A percentile compares a stretch with the other conserved stretches of the same genome.
Conservation (phyloP, 1,140 invertebrate species). For the Diorhabda carinulata region DNA sequence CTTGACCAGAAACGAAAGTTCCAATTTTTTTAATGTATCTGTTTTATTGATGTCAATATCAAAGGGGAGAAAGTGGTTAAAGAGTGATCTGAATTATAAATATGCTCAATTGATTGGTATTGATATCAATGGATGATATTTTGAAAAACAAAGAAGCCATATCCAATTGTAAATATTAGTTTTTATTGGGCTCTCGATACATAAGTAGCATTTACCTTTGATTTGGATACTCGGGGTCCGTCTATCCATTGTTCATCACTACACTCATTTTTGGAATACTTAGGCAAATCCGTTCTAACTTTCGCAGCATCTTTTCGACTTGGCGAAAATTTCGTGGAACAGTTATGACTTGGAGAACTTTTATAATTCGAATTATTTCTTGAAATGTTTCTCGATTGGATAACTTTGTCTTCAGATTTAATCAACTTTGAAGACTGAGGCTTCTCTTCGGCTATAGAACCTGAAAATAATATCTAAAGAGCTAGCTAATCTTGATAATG, state of each 20-base stretch:
- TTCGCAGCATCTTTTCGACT: conserved; percentile 50
- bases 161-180: too few relatives aligned
- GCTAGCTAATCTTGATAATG: background rate
- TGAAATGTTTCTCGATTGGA: conserved; percentile 37
- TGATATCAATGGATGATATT: too few relatives aligned
- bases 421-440: conserved; percentile 52
- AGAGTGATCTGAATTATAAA: too few relatives aligned
- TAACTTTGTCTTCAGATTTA: conserved; percentile 53
- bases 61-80: too few relatives aligned
- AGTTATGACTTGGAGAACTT: conserved; percentile 45
- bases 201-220: background rate
- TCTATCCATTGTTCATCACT: conserved; percentile 94
- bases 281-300: conserved; percentile 45
- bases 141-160: too few relatives aligned
- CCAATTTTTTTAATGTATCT: too few relatives aligned
- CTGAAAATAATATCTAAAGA: conserved; percentile 12
- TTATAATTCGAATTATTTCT: conserved; percentile 34
- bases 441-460: conserved; percentile 65
- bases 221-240: conserved; percentile 82
- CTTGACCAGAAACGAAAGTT: too few relatives aligned
- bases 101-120: too few relatives aligned
- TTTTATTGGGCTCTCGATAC: too few relatives aligned
- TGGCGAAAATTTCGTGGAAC: conserved; percentile 56
- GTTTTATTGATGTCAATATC: too few relatives aligned
- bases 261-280: conserved; percentile 46